Evolutionary conservation across 1,140 invertebrate genomes (phyloP), one percentile per base, ranked within the genome.

Genomic region (Matsumurasca onukii): DNA sequence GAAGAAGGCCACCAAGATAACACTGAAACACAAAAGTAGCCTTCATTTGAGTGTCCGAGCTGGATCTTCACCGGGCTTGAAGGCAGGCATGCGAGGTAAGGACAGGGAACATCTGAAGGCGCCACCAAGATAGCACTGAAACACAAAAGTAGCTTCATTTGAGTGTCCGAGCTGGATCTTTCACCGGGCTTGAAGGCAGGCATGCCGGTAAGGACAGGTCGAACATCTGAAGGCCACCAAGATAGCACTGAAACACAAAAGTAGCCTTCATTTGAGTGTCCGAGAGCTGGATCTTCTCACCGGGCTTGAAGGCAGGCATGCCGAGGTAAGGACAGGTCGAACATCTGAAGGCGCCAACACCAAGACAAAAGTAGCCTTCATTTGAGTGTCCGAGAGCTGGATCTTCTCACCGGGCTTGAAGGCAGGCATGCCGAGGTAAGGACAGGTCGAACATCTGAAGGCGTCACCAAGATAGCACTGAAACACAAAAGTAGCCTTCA

Each of bases 131-230:
- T 98, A 98, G 81, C 98, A 99, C 95, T 98, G 80, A 62, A 91
- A 89, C n/a, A n/a, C n/a, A n/a, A n/a, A n/a, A n/a, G n/a, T n/a
- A n/a, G n/a, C 71, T 89, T 88, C 65, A 95, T 80, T 73, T 89
- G 85, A 73, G 81, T 83, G 66, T 89, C 88, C 25, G 82, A 82
- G 80, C 74, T 89, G 80, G 62, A 98, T 87, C 80, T 98, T 98
- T 99, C 97, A 22, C 98, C 98, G 0, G 97, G 94, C 81, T 99
- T 99, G 80, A 99, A 99, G 0, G 98, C 97, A 20, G 98, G 98
- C 91, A 98, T 95, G 48, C 98, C 98, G 29, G 80, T 99, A 99
- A 0, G 98, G 98, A 79, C 98, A 99, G 48, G 89, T 89, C 0
- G 96, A 90, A 82, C 98, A 99, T 30, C 98, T 88, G 78, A 99